Evolutionary conservation across 2,113 vertebrate genomes (phyloP), one percentile per base, ranked within the genome.

Genomic region (Speoplatyrhinus poulsoni): DNA sequence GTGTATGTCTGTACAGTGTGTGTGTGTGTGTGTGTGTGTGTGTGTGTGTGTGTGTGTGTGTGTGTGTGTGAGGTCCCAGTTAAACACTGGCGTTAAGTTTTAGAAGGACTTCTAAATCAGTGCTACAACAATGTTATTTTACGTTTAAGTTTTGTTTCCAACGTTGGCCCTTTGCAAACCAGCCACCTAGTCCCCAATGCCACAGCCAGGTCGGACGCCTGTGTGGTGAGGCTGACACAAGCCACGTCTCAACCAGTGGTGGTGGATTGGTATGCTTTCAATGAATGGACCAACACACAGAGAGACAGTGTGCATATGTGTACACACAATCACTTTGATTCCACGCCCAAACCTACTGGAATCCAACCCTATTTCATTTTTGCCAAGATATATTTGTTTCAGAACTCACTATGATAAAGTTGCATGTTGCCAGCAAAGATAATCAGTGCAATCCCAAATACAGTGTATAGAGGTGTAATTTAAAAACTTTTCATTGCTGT

Each of bases 131-230:
- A 81, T 69, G 56, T 59, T 70, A 73, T 77, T 77, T 41, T 41
- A 41, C 7, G 1, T 4, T 7, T 65, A 68, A 57, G 60, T 58
- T 59, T 69, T 80, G 49, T 81, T 80, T 41, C 84, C 62, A 77
- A 79, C 80, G 77, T 83, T 79, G 80, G 83, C 9, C 4, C 70
- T 73, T 47, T 69, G 69, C 71, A 82, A 83, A 79, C 64, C 70
- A 15, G 80, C 64, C 73, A 67, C 69, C 81, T 77, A 62, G 70
- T 75, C 55, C 55, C 61, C 71, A 79, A 80, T 68, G 77, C 73
- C 83, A 53, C 69, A 54, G 59, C 63, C 69, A 52, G 65, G 46
- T 82, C 70, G 77, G 61, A 82, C 81, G 75, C 79, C 80, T 70
- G 64, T 81, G 74, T 55, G 16, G 41, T 53, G 63, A 16, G 60